These are phyloP conservation scores for Turnix velox DNA, from an alignment of 2,113 vertebrate genomes.

Conservation along the genomic window DNA sequence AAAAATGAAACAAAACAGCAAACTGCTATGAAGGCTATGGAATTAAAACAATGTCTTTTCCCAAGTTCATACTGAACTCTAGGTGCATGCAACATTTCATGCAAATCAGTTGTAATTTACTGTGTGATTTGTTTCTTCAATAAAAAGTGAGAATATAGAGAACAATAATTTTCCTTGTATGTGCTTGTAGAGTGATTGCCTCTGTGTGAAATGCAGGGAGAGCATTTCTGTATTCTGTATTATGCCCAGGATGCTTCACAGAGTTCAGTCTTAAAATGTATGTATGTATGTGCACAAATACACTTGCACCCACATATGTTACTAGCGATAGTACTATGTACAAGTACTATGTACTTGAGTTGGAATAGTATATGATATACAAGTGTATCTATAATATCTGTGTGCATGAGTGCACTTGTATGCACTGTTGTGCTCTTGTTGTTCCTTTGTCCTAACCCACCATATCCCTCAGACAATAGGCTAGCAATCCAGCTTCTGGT, in stretches of 20 bases:
- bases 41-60: conserved; percentile 64
- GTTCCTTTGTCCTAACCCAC: background rate
- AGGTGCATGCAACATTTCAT: conserved; percentile 15
- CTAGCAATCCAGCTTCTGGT: background rate
- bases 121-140: conserved; percentile 67
- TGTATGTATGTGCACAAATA: background rate
- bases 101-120: conserved; percentile 49
- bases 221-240: conserved; percentile 1
- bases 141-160: conserved; percentile 10
- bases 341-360: background rate
- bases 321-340: background rate
- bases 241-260: background rate
- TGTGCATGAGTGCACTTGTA: fast-evolving
- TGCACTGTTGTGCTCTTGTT: background rate
- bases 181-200: conserved; percentile 30
- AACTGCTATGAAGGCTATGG: background rate
- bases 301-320: fast-evolving
- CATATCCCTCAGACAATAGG: background rate
- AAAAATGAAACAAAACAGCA: background rate
- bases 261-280: background rate
- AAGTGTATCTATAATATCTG: no score
- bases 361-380: background rate
- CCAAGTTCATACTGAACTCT: conserved; percentile 32
- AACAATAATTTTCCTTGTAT: conserved; percentile 32
- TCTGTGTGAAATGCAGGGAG: background rate